These are phyloP conservation scores for Sminthurinus aureus DNA, from an alignment of 2,888 invertebrate genomes.

Conservation along the genomic window DNA sequence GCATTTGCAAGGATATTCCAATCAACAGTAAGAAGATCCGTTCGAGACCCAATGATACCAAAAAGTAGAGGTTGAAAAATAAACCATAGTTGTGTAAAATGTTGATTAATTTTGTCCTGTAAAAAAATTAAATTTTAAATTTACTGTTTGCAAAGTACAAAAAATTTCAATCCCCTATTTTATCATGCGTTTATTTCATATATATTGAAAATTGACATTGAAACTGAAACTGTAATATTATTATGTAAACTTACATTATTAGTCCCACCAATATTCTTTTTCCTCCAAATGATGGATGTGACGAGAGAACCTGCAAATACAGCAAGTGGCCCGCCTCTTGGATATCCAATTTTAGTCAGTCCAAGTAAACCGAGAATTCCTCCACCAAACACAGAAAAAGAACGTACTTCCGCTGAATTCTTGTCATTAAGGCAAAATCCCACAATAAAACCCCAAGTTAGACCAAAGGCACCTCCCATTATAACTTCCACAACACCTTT, in stretches of 20 bases:
- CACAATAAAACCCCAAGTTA: slow-evolving; percentile 51
- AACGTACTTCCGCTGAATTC: slow-evolving; percentile 3
- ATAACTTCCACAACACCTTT: slow-evolving; percentile 52
- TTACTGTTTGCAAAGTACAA: no score
- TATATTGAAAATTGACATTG: no score
- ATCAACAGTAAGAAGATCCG: slow-evolving; percentile 48
- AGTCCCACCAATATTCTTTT: slow-evolving; percentile 41
- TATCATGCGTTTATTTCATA: no score
- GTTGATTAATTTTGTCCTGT: slow-evolving; percentile 44
- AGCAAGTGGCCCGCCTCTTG: slow-evolving; percentile 54
- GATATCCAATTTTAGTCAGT: slow-evolving; percentile 52
- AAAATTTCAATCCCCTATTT: no score
- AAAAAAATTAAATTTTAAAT: slow-evolving; percentile 7
- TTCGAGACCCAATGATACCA: slow-evolving; percentile 53
- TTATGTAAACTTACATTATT: slow-evolving; percentile 50
- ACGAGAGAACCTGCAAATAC: slow-evolving; percentile 48
- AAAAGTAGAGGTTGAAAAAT: slow-evolving; percentile 57
- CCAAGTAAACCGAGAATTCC: slow-evolving; percentile 53
- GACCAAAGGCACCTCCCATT: slow-evolving; percentile 40
- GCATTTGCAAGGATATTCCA: slow-evolving; percentile 49
- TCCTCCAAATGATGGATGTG: slow-evolving; percentile 45
- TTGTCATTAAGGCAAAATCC: slow-evolving; percentile 45
- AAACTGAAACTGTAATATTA: slow-evolving; percentile 5
- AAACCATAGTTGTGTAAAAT: slow-evolving; percentile 50
- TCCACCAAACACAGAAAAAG: slow-evolving; percentile 49